phyloP scores from a whole-genome alignment of 1,140 invertebrate genomes.

The Chlorops oryzae region DNA sequence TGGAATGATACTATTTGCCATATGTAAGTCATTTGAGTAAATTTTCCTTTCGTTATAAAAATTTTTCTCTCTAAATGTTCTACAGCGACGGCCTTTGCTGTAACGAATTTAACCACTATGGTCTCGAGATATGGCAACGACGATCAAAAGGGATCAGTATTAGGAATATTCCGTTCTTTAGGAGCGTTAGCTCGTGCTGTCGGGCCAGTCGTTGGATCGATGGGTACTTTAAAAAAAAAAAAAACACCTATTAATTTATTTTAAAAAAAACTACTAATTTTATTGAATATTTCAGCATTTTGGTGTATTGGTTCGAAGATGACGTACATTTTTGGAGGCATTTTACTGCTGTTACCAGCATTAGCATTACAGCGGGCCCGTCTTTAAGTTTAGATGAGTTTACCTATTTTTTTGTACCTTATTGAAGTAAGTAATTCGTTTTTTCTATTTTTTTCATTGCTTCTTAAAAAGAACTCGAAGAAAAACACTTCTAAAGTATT shows the following conservation, averaged over 20 bases:
- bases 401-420: too few species aligned
- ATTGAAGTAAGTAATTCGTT: too few species aligned
- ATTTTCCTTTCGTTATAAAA: conserved; percentile 10
- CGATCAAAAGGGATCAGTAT: conserved; percentile 84
- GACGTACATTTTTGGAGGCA: conserved; percentile 68
- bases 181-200: conserved; percentile 88
- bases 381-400: conserved; percentile 24
- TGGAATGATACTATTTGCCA: conserved; percentile 81
- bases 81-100: conserved; percentile 85
- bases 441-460: too few species aligned
- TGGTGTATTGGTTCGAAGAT: conserved; percentile 71
- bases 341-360: conserved; percentile 62
- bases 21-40: conserved; percentile 64
- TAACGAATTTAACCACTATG: conserved; percentile 87
- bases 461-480: too few species aligned
- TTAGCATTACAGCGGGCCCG: conserved; percentile 50
- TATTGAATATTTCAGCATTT: conserved; percentile 55
- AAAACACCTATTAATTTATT: background rate
- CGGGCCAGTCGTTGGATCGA: conserved; percentile 81
- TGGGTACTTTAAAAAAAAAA: conserved; percentile 52
- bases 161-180: conserved; percentile 89
- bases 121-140: conserved; percentile 75
- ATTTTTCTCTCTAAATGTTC: too few species aligned
- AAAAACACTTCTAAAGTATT: too few species aligned
- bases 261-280: background rate